Conservation (phyloP, 2,888 invertebrate genomes). For the Ommatoiulus sabulosus region DNA sequence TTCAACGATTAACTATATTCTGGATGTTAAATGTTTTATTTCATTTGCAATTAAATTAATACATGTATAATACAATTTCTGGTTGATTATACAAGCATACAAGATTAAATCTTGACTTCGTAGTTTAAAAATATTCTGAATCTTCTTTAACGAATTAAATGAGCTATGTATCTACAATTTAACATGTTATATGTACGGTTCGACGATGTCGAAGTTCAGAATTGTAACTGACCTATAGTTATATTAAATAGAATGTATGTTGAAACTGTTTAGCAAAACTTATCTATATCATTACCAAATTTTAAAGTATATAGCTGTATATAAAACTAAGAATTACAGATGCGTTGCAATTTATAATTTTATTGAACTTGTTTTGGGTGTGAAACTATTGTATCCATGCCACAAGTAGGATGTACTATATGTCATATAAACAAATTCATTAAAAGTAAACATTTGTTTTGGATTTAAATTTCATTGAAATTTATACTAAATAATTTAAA, state of each 20-base stretch:
- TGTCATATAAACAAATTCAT: background rate
- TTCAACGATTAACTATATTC: constrained; percentile 8
- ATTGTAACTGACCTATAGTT: background rate
- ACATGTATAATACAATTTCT: background rate
- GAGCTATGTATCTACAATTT: background rate
- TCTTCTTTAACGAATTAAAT: background rate
- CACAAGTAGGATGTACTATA: background rate
- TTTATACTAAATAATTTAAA: background rate
- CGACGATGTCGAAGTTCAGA: background rate
- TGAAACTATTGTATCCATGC: background rate
- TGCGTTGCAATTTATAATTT: constrained; percentile 19
- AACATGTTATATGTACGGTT: constrained; percentile 25
- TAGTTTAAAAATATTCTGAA: background rate
- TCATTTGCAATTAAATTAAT: background rate
- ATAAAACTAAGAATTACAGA: background rate
- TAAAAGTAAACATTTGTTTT: background rate
- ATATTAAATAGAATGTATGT: constrained; percentile 41
- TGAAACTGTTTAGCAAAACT: constrained; percentile 20
- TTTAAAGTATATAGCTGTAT: constrained; percentile 38
- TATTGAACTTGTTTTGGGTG: background rate
- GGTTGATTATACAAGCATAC: too few relatives aligned
- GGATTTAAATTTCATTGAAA: background rate
- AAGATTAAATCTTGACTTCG: too few relatives aligned
- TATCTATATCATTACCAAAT: background rate
- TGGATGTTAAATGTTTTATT: background rate